Evolutionary conservation across 2,113 vertebrate genomes (phyloP).

Genomic region (Sminthopsis crassicaudata): DNA sequence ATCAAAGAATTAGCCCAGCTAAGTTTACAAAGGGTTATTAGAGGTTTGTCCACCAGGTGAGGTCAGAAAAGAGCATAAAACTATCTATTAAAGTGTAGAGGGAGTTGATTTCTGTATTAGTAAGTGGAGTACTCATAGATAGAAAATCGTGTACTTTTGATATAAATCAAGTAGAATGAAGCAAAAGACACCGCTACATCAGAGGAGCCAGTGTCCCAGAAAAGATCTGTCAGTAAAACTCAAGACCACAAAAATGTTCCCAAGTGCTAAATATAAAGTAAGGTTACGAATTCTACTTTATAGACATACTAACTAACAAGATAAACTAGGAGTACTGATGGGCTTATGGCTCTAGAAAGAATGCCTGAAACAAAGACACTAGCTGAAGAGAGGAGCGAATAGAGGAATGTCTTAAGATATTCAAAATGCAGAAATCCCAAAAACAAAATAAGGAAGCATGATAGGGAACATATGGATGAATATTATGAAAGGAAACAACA

Average conservation of each 20-base stretch:
- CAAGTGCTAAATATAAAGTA: not conserved
- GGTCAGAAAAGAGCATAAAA: not conserved
- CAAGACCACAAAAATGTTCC: not conserved
- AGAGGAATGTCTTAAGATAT: not conserved
- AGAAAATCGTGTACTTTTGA: not conserved
- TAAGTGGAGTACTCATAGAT: not conserved
- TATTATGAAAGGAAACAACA: not conserved
- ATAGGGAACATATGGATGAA: not conserved
- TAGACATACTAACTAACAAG: not conserved
- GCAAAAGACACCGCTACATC: not conserved
- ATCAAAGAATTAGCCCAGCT: not conserved
- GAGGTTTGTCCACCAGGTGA: not conserved
- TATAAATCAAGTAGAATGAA: not conserved
- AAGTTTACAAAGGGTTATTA: not conserved
- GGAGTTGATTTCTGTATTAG: not conserved
- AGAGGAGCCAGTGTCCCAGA: not conserved
- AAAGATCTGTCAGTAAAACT: not conserved
- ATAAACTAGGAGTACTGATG: not conserved
- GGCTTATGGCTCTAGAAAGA: not conserved
- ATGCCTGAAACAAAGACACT: not conserved
- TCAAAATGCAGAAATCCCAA: not conserved
- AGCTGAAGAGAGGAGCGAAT: not conserved
- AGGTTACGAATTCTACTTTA: not conserved
- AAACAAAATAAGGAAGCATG: not conserved
- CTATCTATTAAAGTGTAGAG: not conserved